Evolutionary conservation across 2,888 invertebrate genomes (phyloP), one percentile per base, ranked within the genome.

Genomic region (Agonopterix arenella): DNA sequence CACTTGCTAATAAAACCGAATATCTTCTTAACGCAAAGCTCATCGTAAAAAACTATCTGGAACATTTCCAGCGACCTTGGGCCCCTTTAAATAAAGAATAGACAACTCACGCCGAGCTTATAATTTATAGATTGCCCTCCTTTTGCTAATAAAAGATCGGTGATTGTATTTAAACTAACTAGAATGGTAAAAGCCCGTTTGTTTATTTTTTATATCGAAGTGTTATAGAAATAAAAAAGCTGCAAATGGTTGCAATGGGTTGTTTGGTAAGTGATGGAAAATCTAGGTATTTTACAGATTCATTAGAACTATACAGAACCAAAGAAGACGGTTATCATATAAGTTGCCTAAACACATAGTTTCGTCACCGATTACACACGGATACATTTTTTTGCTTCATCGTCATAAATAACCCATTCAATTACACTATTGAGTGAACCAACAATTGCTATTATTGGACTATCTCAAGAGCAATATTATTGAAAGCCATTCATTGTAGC

Each of bases 1-100:
- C 48, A 50, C 51, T 52, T 47, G 56, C 57, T 57, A 59, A 58
- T 62, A 64, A 59, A 64, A 58, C 41, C 40, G 49, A 47, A 54
- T 44, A 57, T 44, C 54, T 57, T 59, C 53, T 54, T 58, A 42
- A 55, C 51, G 64, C 56, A 61, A 71, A 67, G 68, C 62, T 62
- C 58, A 65, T 66, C 59, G 60, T 72, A 75, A 28, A 28, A 28
- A 68, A 70, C 68, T 67, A 74, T 75, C 74, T 88, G 86, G 85
- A 85, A 71, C 79, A 63, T 56, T 73, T 86, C 84, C 86, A 89
- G 79, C 83, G 84, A 84, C 88, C 88, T 88, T 89, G 88, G 71
- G 72, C 78, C 69, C 66, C 71, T 77, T 76, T 64, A 62, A 68
- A 70, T 69, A 71, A 70, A 73, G 68, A 76, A 76, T 74, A 72